Conservation (phyloP, 64 coral and sea anemone species). For the Hydrozoanthus tunicans region DNA sequence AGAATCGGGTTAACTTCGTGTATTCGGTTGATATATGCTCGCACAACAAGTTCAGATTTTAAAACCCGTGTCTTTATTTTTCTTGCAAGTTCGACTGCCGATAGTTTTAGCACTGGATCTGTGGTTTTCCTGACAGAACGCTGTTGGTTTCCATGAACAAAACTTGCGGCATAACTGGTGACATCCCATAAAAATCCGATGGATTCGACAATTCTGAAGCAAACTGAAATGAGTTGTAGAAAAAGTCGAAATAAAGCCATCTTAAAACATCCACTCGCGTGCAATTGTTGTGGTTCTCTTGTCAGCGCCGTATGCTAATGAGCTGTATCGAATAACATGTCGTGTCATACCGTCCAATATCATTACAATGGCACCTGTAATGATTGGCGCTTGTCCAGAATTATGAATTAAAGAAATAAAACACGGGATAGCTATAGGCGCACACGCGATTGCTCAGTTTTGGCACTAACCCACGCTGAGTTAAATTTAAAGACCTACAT, state of each 20-base stretch:
- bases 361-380: too few species aligned
- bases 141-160: conserved; percentile 60
- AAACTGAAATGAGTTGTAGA: not conserved
- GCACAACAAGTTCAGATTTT: conserved; percentile 53
- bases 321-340: too few species aligned
- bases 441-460: too few species aligned
- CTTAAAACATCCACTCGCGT: not conserved
- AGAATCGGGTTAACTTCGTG: conserved; percentile 74
- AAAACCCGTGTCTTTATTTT: conserved; percentile 57
- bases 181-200: conserved; percentile 70
- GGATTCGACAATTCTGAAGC: conserved; percentile 37
- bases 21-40: conserved; percentile 66
- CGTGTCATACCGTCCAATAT: too few species aligned
- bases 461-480: too few species aligned
- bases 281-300: too few species aligned
- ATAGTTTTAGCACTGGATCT: conserved; percentile 50
- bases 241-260: conserved; percentile 36
- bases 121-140: conserved; percentile 18
- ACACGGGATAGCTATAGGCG: too few species aligned
- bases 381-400: too few species aligned
- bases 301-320: too few species aligned
- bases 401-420: too few species aligned
- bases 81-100: conserved; percentile 41
- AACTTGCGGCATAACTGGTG: not conserved
- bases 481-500: too few species aligned